These are phyloP conservation scores for Cenopis cana DNA, from an alignment of 2,888 invertebrate genomes.

Conservation along the genomic window DNA sequence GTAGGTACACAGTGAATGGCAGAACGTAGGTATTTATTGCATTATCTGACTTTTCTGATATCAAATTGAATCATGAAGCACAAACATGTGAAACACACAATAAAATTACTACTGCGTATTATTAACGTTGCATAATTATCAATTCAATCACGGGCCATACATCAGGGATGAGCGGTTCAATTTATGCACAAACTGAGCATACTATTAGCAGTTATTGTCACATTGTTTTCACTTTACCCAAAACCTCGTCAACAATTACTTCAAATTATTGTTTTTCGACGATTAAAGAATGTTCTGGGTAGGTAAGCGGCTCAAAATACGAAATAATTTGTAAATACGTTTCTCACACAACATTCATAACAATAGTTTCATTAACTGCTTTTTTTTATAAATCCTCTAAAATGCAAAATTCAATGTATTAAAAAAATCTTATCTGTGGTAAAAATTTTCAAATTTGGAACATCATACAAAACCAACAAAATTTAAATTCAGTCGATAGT, in stretches of 20 bases:
- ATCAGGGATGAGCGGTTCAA: slow-evolving; percentile 6
- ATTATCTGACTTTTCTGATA: neutral
- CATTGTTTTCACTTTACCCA: slow-evolving; percentile 6
- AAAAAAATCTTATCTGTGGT: no score
- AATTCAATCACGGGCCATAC: slow-evolving; percentile 11
- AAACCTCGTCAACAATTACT: neutral
- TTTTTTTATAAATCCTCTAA: no score
- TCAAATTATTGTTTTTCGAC: neutral
- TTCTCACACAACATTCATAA: no score
- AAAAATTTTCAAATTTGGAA: no score
- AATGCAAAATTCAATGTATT: no score
- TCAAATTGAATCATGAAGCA: neutral
- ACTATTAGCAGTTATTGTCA: slow-evolving; percentile 4
- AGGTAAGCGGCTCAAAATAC: no score
- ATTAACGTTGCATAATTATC: slow-evolving; percentile 3
- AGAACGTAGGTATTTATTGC: neutral
- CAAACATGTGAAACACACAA: neutral
- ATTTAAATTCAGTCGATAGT: no score
- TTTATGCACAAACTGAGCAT: neutral
- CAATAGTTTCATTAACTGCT: no score
- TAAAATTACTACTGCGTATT: neutral
- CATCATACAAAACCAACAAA: no score
- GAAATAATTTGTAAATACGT: no score
- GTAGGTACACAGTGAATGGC: no score
- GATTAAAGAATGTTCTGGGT: no score